Evolutionary conservation across 37 sponge, comb jelly and placozoan species (phyloP), one percentile per base, ranked within the genome.

Genomic region (Halisarca cf. caerulea): DNA sequence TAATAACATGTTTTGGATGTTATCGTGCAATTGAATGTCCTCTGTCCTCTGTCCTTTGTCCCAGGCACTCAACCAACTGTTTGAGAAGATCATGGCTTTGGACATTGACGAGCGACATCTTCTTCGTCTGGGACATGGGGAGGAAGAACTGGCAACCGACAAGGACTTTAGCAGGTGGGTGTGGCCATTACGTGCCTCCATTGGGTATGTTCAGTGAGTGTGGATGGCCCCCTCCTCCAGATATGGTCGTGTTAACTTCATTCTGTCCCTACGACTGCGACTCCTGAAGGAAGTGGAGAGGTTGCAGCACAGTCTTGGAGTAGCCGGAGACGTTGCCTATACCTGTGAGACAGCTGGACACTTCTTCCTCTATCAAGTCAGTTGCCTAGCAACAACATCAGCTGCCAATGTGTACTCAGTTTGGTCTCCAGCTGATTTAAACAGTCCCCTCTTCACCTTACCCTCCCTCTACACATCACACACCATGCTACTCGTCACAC

Each of bases 281-380:
- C 90, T 99, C 44, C 87, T 99, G 23, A 83, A 90, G 53, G 99
- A 99, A 71, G 99, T 99, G 55, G 91, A 91, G 91, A 82, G 97
- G 80, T 90, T 99, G 62, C 92, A 94, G 88, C 77, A 85, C 45
- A 99, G 97, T 82, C 80, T 99, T 33, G 92, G 87, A 32, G 95
- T 99, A 7, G 35, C 58, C 17, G 99, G 99, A 20, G 99, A 99
- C 84, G 97, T 99, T 36, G 81, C 97, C 14, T 99, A 99, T 92
- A 99, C 97, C n/a, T 99, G 99, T 69, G 99, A 99, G 78, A 99
- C 99, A 34, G 95, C 99, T 43, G 92, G 92, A 8, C 94, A 99
- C 81, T 99, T 99, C 94, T 97, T 84, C 85, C 89, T 91, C 30
- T 96, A 95, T 72, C 99, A 99, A 80, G 94, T 91, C 41, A 18